A percentile compares a stretch with the other conserved stretches of the same genome.
These are phyloP conservation scores for Chymomyza caudatula DNA, from an alignment of 2,888 invertebrate species.

Conservation along the genomic window DNA sequence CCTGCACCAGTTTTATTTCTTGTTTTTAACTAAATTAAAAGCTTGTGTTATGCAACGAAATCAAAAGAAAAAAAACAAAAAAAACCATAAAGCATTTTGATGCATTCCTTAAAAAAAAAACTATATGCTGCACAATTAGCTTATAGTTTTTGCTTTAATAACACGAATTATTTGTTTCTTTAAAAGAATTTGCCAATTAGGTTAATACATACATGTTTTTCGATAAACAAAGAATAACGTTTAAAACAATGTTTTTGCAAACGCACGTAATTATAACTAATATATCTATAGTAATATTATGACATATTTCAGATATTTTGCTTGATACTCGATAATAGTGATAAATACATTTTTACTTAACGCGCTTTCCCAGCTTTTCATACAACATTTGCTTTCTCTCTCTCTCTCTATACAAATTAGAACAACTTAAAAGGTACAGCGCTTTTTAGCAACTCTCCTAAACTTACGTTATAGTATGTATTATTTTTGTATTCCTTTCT, in stretches of 20 bases:
- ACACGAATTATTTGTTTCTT: conserved; percentile 3
- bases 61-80: too few species aligned
- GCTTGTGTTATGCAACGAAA: too few species aligned
- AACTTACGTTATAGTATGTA: not conserved
- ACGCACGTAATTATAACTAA: conserved; percentile 19
- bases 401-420: conserved; percentile 9
- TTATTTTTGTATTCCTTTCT: not conserved
- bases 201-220: conserved; percentile 1
- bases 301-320: conserved; percentile 10
- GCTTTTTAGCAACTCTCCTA: too few species aligned
- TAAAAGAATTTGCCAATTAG: conserved; percentile 9
- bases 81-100: not conserved
- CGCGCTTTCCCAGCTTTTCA: not conserved
- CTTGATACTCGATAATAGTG: conserved; percentile 17
- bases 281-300: conserved; percentile 30
- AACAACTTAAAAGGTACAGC: not conserved
- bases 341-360: conserved; percentile 22
- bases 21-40: conserved; percentile 18
- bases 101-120: not conserved
- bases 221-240: not conserved
- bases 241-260: conserved; percentile 9
- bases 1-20: conserved; percentile 59
- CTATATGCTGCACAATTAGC: too few species aligned
- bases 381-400: not conserved
- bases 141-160: not conserved